A percentile compares a stretch with the other conserved stretches of the same genome.
Conservation (phyloP, 2,797 vertebrate genomes). For the Cephalopachus bancanus region DNA sequence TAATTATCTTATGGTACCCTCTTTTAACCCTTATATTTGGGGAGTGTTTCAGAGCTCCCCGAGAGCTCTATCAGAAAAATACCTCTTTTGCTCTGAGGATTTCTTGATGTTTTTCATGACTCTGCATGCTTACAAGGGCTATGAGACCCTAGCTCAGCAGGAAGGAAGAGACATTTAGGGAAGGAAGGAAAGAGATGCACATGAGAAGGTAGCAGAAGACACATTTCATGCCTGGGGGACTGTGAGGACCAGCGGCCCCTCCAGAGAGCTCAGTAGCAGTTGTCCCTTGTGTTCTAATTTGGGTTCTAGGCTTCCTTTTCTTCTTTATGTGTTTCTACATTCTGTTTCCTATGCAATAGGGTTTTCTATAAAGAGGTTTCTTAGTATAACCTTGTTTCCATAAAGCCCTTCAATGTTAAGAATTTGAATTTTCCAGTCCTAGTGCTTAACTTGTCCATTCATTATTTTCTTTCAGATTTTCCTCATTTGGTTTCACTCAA, state of each 20-base stretch:
- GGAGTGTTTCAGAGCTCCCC: too few species aligned
- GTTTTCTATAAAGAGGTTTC: background rate
- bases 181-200: background rate
- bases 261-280: background rate
- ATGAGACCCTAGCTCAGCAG: background rate
- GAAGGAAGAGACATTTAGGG: background rate
- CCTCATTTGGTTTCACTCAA: background rate
- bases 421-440: background rate
- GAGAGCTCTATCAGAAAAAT: background rate
- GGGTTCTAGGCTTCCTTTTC: constrained; percentile 21
- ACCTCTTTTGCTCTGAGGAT: background rate
- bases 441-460: background rate
- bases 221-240: background rate
- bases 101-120: background rate
- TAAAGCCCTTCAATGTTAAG: background rate
- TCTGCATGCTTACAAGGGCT: background rate
- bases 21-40: background rate
- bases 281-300: background rate
- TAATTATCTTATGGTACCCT: background rate
- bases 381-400: background rate
- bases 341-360: background rate
- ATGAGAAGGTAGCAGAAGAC: background rate
- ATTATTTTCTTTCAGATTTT: background rate
- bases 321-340: background rate
- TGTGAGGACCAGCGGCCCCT: fast-evolving